Conservation (phyloP, 2,797 vertebrate species). For the Iguana delicatissima region DNA sequence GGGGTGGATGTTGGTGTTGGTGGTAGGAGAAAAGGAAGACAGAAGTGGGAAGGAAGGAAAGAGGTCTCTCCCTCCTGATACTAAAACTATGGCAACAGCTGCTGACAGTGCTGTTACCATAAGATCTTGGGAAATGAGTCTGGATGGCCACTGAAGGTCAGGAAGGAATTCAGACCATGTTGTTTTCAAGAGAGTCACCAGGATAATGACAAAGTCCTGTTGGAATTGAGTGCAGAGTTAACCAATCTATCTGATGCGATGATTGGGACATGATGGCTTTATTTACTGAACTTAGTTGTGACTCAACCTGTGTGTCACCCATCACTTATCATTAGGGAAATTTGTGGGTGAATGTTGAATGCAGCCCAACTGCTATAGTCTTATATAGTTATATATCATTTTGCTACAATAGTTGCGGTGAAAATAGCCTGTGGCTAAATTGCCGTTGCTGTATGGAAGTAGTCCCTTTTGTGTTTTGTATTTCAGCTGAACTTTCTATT, state of each 20-base stretch:
- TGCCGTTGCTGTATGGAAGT: too few species aligned
- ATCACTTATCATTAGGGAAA: background rate
- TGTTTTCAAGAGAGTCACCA: too few species aligned
- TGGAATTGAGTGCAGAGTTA: background rate
- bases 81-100: background rate
- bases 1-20: too few species aligned
- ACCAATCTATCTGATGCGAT: background rate
- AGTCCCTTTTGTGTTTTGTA: constrained; percentile 43
- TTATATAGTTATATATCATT: constrained; percentile 33
- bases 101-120: background rate
- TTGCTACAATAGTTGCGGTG: constrained; percentile 54
- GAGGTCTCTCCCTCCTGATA: too few species aligned
- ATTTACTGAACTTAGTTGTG: background rate
- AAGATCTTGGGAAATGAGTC: background rate
- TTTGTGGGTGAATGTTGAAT: background rate
- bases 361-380: background rate
- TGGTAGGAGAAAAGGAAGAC: background rate
- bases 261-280: too few species aligned
- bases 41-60: background rate
- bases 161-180: background rate
- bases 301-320: background rate
- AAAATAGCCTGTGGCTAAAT: constrained; percentile 53
- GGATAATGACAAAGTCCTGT: background rate
- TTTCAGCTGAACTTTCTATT: constrained; percentile 50
- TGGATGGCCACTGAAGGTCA: background rate